Evolutionary conservation across 2,113 vertebrate species (phyloP), one percentile per base, ranked within the genome.

Genomic region (Cyprinodon tularosa): DNA sequence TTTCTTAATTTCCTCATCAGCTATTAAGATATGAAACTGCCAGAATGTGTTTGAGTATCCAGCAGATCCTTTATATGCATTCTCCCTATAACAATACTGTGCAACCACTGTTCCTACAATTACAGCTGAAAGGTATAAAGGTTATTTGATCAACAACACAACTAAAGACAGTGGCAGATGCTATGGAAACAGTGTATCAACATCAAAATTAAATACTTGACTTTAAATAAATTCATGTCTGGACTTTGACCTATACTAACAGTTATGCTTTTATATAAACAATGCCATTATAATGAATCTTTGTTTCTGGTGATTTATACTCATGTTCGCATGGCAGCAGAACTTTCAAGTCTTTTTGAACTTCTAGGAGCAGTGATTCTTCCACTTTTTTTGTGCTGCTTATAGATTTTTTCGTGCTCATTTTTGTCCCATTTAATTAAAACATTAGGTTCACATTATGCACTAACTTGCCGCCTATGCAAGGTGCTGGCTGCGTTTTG

Each of bases 41-140:
- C 81, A 74, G 69, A 62, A 81, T 89, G 86, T 89, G 86, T 92
- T 90, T 92, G 83, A 78, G 84, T 67, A 89, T 80, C 80, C 89
- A 91, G 90, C 14, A 53, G 14, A 53, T 53, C 15, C 5, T 17
- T 53, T 50, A 17, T 53, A 15, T 8, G 15, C 48, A 53, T 14
- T 6, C 48, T 53, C 48, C 48, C 15, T 14, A 20, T 53, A 17
- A 53, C 4, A 29, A 29, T 29, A 29, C 29, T 29, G 29, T 29
- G 15, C 7, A 53, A 53, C 15, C 15, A 11, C 45, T 12, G 3
- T 47, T 47, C 11, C 9, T 47, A 3, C 45, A 20, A 53, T 29
- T 29, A 20, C 4, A 2, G 4, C 48, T 53, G 48, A 53, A 29
- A 29, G 29, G 29, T 29, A 29, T 29, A 29, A 29, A 29, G 29